phyloP scores from a whole-genome alignment of 30 jellyfish, hydroid and myxozoan species.

The Sanderia malayensis region DNA sequence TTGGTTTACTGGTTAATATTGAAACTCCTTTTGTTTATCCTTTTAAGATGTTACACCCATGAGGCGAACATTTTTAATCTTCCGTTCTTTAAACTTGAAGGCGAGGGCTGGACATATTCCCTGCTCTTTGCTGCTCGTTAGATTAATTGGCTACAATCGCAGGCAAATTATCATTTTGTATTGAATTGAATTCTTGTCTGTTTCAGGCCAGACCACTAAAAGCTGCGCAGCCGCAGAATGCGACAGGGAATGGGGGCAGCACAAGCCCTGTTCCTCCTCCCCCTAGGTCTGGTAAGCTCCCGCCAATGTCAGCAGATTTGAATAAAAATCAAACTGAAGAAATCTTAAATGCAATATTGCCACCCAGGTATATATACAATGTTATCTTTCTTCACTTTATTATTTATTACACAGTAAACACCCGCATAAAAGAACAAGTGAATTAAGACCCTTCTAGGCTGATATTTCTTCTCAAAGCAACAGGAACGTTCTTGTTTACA shows the following conservation, averaged over 20 bases:
- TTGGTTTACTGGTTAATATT: not conserved
- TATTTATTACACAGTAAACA: too few relatives aligned
- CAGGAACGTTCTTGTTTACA: too few relatives aligned
- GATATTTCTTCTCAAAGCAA: too few relatives aligned
- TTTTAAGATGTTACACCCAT: not conserved
- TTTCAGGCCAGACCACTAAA: constrained; percentile 84
- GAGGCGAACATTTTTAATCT: too few relatives aligned
- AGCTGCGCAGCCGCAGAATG: constrained; percentile 74
- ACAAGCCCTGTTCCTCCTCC: constrained; percentile 93
- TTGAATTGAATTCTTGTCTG: not conserved
- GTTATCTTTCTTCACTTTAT: too few relatives aligned
- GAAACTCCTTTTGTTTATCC: not conserved
- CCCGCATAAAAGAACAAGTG: too few relatives aligned
- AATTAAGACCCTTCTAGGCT: too few relatives aligned
- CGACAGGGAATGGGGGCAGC: constrained; percentile 62
- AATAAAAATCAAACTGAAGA: constrained; percentile 96
- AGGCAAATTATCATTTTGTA: too few relatives aligned
- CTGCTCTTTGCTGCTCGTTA: too few relatives aligned
- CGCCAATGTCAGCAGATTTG: constrained; percentile 88
- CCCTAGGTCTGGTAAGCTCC: constrained; percentile 90
- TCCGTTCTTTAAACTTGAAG: too few relatives aligned
- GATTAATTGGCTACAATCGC: too few relatives aligned
- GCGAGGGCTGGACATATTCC: too few relatives aligned
- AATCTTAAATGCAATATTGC: constrained; percentile 81
- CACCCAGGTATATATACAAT: constrained; percentile 99